Evolutionary conservation across 2,113 vertebrate species (phyloP), one percentile per base, ranked within the genome.

Genomic region (Struthio camelus): DNA sequence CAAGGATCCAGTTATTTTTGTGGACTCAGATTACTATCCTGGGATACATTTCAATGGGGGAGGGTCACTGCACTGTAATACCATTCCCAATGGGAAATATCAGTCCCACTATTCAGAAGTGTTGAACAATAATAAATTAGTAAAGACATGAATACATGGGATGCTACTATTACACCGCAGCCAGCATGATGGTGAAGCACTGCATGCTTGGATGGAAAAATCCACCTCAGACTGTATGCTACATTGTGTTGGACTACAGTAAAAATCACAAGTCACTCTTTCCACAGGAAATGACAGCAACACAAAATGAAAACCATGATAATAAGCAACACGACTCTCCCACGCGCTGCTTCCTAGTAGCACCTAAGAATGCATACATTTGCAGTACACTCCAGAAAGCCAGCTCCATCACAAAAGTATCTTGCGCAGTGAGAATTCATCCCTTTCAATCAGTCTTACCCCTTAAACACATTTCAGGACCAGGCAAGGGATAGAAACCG

Each of bases 261-360:
- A 80, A 93, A 93, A 64, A 80, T 62, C 66, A 93, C 75, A 94
- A 92, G 79, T 94, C 95, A 88, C 12, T 95, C 50, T 95, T 97
- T 96, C 97, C 97, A 96, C 96, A 97, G 97, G 96, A 97, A 97
- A 91, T 93, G 94, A 95, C 93, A 91, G 53, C 69, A 89, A 73
- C 81, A 86, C 36, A 64, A 91, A 93, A 78, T 70, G 53, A 89
- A 96, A 97, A 76, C 64, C 48, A 58, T 87, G 93, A 79, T 86
- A 96, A 95, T 53, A 66, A 84, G 81, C 80, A 93, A 34, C 27
- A 71, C 30, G 56, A 50, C 64, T 90, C 94, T 94, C 89, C 84
- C 80, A 94, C 96, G 32, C 85, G 0, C 40, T 46, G 84, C 85
- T 96, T 97, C 96, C 95, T 95, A 87, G 51, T 87, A 80, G 84